Evolutionary conservation across 2,888 invertebrate genomes (phyloP), one percentile per base, ranked within the genome.

Genomic region (Drosophila parthenogenetica): DNA sequence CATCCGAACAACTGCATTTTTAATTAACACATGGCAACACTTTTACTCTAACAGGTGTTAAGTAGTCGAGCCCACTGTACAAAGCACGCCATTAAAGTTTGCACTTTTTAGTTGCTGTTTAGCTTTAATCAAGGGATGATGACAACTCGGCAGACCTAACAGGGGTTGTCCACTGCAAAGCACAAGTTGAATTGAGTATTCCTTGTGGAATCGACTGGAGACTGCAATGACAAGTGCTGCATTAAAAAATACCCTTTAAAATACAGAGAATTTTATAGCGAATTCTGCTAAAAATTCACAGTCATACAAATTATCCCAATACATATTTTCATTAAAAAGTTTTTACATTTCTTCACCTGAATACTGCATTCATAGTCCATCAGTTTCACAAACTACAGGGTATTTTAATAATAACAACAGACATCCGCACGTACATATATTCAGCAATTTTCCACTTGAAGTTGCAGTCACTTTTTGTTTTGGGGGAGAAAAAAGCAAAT

Each of bases 401-500:
- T 64, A 68, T 53, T 35, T 35, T 35, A 17, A 32, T 46, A 37
- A 48, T 49, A 54, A 60, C 54, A 63, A 54, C 55, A 69, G 61
- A 54, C 51, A 67, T 69, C 64, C 60, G 59, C 75, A 69, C 77
- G 75, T 73, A 67, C 77, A 77, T 74, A 69, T 70, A 76, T 76
- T 81, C 78, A 78, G 79, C 79, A 84, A 89, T 89, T 89, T 90
- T 88, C 81, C 81, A 83, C 86, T 88, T 77, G 79, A 76, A 77
- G 66, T 77, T 73, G 77, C 75, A 72, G 62, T 68, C 58, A 61
- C 40, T 35, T 54, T 49, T 49, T 35, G 39, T 35, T 35, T 35
- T 35, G 35, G 14, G 42, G 29, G 32, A 60, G 58, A 43, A 66
- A 51, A 68, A 72, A 69, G 73, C 55, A 69, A 69, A 49, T 58